A percentile compares a stretch with the other conserved stretches of the same genome.
phyloP scores from a whole-genome alignment of 2,797 vertebrate species.

The Halcyon badia region DNA sequence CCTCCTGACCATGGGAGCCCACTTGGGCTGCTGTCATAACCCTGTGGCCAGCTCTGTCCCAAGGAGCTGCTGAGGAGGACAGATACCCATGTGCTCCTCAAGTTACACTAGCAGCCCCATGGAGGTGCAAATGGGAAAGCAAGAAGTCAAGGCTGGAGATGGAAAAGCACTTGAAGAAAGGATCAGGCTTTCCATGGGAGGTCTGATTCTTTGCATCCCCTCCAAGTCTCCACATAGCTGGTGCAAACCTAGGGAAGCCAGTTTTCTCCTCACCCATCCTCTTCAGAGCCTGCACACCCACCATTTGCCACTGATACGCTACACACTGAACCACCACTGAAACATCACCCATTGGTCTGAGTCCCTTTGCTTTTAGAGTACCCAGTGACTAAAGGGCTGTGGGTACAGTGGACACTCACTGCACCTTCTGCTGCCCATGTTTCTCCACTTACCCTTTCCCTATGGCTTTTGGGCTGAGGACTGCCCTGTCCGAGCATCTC shows the following conservation, averaged over 20 bases:
- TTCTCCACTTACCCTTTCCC: neutral
- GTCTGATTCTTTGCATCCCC: neutral
- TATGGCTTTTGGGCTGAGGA: neutral
- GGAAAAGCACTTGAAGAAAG: neutral
- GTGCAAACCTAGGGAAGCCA: neutral
- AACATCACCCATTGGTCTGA: neutral
- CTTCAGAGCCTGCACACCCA: neutral
- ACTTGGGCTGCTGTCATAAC: neutral
- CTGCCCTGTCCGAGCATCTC: neutral
- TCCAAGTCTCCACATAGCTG: neutral
- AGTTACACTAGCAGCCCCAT: neutral
- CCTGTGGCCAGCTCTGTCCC: neutral
- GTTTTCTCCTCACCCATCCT: neutral
- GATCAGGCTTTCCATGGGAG: neutral
- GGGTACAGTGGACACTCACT: neutral
- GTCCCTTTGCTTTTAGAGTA: neutral
- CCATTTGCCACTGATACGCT: rapidly evolving
- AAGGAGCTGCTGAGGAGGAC: neutral
- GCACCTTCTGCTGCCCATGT: neutral
- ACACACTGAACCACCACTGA: neutral
- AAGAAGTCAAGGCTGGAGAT: neutral
- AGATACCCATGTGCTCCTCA: neutral
- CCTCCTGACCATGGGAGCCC: neutral
- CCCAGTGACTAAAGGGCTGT: neutral
- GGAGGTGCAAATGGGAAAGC: neutral